A percentile compares a stretch with the other conserved stretches of the same genome.
phyloP scores from a whole-genome alignment of 2,113 vertebrate species.

The Hyla sarda region DNA sequence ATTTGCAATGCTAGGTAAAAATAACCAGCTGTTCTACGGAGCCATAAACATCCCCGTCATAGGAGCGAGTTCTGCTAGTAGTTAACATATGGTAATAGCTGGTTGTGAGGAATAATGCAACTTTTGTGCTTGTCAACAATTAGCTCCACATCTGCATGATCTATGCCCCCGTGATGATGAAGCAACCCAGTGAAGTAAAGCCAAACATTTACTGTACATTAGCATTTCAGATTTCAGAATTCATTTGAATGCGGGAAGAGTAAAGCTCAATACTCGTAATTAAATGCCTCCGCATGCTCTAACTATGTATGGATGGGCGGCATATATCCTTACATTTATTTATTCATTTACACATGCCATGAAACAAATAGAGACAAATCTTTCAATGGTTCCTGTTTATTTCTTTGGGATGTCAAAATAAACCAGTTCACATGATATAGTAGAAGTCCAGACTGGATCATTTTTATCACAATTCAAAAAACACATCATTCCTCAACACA shows the following conservation, averaged over 20 bases:
- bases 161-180: not conserved
- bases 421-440: too few species aligned
- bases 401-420: too few species aligned
- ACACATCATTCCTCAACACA: too few species aligned
- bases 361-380: not conserved
- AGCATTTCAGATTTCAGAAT: not conserved
- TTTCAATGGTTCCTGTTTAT: not conserved
- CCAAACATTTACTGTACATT: not conserved
- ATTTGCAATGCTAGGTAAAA: not conserved
- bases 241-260: not conserved
- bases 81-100: not conserved
- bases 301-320: not conserved
- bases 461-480: too few species aligned
- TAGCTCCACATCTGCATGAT: conserved; percentile 2
- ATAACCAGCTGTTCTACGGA: not conserved
- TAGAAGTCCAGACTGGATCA: too few species aligned
- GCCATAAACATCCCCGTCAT: not conserved
- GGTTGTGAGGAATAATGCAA: not conserved
- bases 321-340: not conserved
- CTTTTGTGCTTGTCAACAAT: not conserved
- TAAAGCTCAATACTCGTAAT: not conserved
- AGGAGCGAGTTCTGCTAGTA: conserved; percentile 2
- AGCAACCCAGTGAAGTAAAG: not conserved
- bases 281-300: not conserved
- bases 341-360: too few species aligned